A percentile compares a stretch with the other conserved stretches of the same genome.
Evolutionary conservation across 2,888 invertebrate genomes (phyloP).

Genomic region (Agriopis aurantiaria): DNA sequence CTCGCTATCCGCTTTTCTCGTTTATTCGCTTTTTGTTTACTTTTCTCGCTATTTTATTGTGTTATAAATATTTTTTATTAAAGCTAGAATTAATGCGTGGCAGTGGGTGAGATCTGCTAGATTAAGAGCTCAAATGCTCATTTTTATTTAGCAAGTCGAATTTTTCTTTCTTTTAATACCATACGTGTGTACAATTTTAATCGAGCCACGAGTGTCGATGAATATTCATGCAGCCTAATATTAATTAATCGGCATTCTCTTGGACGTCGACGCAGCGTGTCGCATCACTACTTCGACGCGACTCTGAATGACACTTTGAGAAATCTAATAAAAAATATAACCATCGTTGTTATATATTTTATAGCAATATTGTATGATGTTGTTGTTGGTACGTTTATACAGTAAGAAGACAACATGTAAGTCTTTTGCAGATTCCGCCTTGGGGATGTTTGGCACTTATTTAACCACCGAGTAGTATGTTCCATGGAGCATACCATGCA

Average conservation of each 20-base stretch:
- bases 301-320: not conserved
- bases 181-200: conserved; percentile 1
- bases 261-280: conserved; percentile 1
- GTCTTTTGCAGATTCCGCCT: too few relatives aligned
- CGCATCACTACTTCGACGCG: conserved; percentile 1
- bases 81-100: too few relatives aligned
- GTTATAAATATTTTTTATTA: too few relatives aligned
- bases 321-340: not conserved
- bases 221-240: conserved; percentile 10
- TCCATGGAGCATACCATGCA: too few relatives aligned
- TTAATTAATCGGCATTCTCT: conserved; percentile 17
- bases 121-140: too few relatives aligned
- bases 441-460: too few relatives aligned
- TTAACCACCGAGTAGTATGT: too few relatives aligned
- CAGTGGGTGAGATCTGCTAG: too few relatives aligned
- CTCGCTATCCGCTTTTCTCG: too few relatives aligned
- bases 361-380: not conserved
- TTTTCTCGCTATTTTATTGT: not conserved
- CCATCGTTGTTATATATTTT: too few relatives aligned
- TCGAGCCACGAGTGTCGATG: conserved; percentile 4
- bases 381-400: not conserved
- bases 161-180: not conserved
- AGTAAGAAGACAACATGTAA: not conserved
- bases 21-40: too few relatives aligned
- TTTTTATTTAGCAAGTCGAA: not conserved